Evolutionary conservation across 2,797 vertebrate genomes (phyloP).

Genomic region (Mus caroli): DNA sequence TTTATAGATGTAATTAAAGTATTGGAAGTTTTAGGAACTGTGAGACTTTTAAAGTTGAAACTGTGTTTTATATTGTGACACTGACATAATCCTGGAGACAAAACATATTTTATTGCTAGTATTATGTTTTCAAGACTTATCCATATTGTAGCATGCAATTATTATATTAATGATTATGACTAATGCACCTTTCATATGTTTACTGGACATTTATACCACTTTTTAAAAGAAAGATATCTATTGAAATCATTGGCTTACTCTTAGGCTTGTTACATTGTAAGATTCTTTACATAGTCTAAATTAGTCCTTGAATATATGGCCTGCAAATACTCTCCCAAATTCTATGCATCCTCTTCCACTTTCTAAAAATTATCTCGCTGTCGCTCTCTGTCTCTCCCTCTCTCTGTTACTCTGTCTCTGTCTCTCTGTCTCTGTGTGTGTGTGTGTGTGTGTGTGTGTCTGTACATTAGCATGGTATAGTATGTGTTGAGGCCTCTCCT

Average conservation of each 20-base stretch:
- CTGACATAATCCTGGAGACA: not conserved
- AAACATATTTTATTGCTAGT: not conserved
- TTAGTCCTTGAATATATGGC: not conserved
- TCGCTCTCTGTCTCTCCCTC: not conserved
- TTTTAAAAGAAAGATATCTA: constrained; percentile 6
- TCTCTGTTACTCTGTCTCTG: no score
- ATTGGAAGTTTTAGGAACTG: not conserved
- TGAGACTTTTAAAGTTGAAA: not conserved
- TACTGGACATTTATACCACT: not conserved
- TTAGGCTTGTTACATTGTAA: not conserved
- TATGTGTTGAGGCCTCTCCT: not conserved
- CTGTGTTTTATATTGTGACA: not conserved
- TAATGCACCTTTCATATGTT: not conserved
- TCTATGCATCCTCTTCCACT: not conserved
- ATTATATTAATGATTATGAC: not conserved
- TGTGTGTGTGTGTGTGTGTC: not conserved
- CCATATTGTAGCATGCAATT: not conserved
- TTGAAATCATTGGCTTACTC: not conserved
- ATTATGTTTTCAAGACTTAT: not conserved
- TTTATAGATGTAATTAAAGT: not conserved
- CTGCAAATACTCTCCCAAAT: constrained; percentile 16
- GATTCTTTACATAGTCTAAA: not conserved
- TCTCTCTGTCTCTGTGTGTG: not conserved
- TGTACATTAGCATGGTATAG: not conserved
- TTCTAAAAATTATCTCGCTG: not conserved